Evolutionary conservation across 2,113 vertebrate species (phyloP).

Genomic region (Hippocampus zosterae): DNA sequence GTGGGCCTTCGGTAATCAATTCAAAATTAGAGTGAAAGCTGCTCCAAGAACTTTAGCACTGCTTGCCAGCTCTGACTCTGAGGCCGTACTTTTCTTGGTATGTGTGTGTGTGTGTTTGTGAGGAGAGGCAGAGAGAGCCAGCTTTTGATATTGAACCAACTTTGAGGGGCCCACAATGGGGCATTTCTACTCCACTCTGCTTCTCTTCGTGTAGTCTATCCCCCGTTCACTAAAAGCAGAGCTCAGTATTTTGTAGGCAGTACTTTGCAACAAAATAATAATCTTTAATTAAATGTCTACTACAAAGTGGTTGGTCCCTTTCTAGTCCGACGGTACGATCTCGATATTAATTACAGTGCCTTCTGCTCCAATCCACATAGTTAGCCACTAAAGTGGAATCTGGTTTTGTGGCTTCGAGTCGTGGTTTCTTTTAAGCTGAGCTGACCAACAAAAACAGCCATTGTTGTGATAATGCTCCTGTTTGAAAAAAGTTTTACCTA

Average conservation of each 20-base stretch:
- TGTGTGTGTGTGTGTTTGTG: conserved; percentile 21
- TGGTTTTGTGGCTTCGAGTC: conserved; percentile 17
- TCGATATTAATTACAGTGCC: conserved; percentile 11
- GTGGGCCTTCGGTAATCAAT: conserved; percentile 60
- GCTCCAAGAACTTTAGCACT: conserved; percentile 52
- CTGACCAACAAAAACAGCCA: conserved; percentile 11
- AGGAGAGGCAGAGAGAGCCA: conserved; percentile 37
- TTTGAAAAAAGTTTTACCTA: neutral
- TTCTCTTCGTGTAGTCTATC: conserved; percentile 40
- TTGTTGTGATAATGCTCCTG: conserved; percentile 14
- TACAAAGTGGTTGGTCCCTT: neutral
- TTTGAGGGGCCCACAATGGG: conserved; percentile 54
- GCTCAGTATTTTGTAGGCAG: neutral
- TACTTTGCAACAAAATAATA: neutral
- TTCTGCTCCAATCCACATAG: conserved; percentile 23
- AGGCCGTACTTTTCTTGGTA: conserved; percentile 45
- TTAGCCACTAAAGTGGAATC: conserved; percentile 15
- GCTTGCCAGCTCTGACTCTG: conserved; percentile 60
- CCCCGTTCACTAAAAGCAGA: conserved; percentile 10
- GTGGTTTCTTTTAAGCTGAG: conserved; percentile 14
- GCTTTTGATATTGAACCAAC: conserved; percentile 63
- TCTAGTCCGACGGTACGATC: conserved; percentile 6
- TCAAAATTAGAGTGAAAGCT: conserved; percentile 67
- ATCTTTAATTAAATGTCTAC: neutral
- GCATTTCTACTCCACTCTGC: conserved; percentile 31